A percentile compares a stretch with the other conserved stretches of the same genome.
phyloP scores from a whole-genome alignment of 2,888 invertebrate genomes.

The Hoplodrina ambigua region DNA sequence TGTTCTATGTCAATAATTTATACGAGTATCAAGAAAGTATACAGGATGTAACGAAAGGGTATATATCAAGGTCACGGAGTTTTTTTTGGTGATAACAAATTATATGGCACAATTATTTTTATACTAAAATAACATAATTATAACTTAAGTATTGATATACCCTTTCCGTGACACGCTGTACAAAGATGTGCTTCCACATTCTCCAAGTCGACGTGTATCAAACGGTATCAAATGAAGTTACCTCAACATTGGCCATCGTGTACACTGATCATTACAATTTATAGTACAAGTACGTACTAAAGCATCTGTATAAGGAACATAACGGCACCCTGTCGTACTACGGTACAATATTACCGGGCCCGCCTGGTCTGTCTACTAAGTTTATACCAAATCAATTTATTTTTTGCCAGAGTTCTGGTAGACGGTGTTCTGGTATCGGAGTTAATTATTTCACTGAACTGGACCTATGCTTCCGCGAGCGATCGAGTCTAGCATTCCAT shows the following conservation, averaged over 20 bases:
- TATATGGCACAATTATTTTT: too few species aligned
- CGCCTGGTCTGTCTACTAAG: constrained; percentile 22
- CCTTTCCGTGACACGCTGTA: too few species aligned
- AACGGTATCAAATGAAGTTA: neutral
- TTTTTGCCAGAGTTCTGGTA: constrained; percentile 42
- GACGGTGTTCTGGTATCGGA: constrained; percentile 19
- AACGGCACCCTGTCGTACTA: constrained; percentile 51
- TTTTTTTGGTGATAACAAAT: too few species aligned
- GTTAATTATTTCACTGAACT: constrained; percentile 52
- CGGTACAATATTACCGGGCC: constrained; percentile 38
- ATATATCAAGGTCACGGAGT: too few species aligned
- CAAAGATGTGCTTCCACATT: too few species aligned
- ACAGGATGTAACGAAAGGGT: too few species aligned
- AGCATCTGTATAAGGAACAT: constrained; percentile 44
- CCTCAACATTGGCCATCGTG: constrained; percentile 3
- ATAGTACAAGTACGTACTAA: constrained; percentile 14
- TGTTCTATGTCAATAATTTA: too few species aligned
- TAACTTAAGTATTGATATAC: too few species aligned
- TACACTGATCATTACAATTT: constrained; percentile 35
- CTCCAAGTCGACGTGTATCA: neutral
- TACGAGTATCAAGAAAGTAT: too few species aligned
- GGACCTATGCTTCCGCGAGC: constrained; percentile 14
- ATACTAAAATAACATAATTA: too few species aligned
- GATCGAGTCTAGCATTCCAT: neutral
- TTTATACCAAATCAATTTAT: constrained; percentile 60